Conservation (phyloP, 37 sponge, comb jelly and placozoan genomes). For the Agelas oroides region DNA sequence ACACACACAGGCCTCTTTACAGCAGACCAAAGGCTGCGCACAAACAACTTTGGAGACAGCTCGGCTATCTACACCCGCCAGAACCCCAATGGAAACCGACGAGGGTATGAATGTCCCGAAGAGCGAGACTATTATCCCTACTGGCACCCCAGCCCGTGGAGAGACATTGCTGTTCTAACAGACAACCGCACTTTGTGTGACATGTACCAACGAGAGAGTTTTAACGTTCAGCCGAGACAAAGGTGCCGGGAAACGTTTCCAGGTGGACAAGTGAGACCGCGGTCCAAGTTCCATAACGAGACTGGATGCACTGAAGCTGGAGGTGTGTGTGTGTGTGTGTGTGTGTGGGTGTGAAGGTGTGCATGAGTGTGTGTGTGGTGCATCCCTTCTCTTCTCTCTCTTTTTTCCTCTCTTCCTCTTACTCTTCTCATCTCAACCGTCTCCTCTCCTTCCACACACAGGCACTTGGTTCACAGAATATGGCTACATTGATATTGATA, state of each 20-base stretch:
- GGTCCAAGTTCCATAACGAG: slow-evolving; percentile 80
- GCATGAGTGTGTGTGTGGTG: not conserved
- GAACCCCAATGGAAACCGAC: slow-evolving; percentile 95
- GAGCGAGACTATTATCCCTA: slow-evolving; percentile 99
- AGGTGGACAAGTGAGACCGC: not conserved
- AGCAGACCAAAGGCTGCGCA: slow-evolving; percentile 93
- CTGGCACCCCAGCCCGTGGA: slow-evolving; percentile 99
- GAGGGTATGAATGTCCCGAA: slow-evolving; percentile 99
- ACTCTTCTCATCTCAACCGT: too few species aligned
- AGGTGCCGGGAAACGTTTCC: slow-evolving; percentile 75
- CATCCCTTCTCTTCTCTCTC: too few species aligned
- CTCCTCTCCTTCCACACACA: not conserved
- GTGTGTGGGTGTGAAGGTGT: not conserved
- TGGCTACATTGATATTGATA: slow-evolving; percentile 80
- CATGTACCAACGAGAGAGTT: slow-evolving; percentile 76
- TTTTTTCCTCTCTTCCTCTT: too few species aligned
- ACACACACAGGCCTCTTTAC: slow-evolving; percentile 82
- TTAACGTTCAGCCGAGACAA: slow-evolving; percentile 79
- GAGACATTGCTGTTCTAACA: slow-evolving; percentile 92
- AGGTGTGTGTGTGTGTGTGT: not conserved
- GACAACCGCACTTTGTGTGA: slow-evolving; percentile 78
- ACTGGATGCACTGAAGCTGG: slow-evolving; percentile 62
- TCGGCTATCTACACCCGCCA: slow-evolving; percentile 93
- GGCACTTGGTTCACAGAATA: slow-evolving; percentile 72
- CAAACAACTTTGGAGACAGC: slow-evolving; percentile 62